Conservation (phyloP, 2,888 invertebrate genomes). For the Malachius bipustulatus region DNA sequence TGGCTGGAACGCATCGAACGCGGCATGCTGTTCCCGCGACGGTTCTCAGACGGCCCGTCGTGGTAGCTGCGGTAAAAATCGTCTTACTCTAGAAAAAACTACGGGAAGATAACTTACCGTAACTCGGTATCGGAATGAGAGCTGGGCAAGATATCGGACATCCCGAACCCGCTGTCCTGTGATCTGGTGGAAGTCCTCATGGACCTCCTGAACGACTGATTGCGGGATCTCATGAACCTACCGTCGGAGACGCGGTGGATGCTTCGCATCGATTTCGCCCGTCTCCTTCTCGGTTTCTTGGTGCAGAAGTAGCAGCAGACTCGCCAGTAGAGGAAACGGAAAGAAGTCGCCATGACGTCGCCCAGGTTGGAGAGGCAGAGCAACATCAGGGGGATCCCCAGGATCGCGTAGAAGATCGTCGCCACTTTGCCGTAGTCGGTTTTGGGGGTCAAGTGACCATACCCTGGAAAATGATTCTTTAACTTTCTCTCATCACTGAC, state of each 20-base stretch:
- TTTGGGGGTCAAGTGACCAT: slow-evolving; percentile 91
- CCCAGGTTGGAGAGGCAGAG: slow-evolving; percentile 89
- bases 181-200: slow-evolving; percentile 48
- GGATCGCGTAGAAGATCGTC: slow-evolving; percentile 90
- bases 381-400: slow-evolving; percentile 91
- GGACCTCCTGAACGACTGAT: slow-evolving; percentile 44
- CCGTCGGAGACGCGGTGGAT: slow-evolving; percentile 20
- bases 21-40: slow-evolving; percentile 24
- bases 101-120: too few relatives aligned
- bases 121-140: slow-evolving; percentile 66
- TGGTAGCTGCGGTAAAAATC: slow-evolving; percentile 24
- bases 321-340: slow-evolving; percentile 87
- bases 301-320: slow-evolving; percentile 86
- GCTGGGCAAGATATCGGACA: slow-evolving; percentile 45
- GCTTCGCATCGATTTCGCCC: slow-evolving; percentile 32
- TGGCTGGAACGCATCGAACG: slow-evolving; percentile 32
- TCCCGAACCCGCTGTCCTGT: slow-evolving; percentile 49
- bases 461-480: slow-evolving; percentile 55
- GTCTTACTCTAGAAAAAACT: slow-evolving; percentile 1
- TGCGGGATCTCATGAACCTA: slow-evolving; percentile 37
- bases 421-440: slow-evolving; percentile 88
- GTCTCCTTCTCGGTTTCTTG: slow-evolving; percentile 50
- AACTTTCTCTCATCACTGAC: neutral
- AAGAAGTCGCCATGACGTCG: slow-evolving; percentile 87
- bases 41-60: slow-evolving; percentile 24